Conservation (phyloP, 2,888 invertebrate genomes). For the Spilarctia lutea region DNA sequence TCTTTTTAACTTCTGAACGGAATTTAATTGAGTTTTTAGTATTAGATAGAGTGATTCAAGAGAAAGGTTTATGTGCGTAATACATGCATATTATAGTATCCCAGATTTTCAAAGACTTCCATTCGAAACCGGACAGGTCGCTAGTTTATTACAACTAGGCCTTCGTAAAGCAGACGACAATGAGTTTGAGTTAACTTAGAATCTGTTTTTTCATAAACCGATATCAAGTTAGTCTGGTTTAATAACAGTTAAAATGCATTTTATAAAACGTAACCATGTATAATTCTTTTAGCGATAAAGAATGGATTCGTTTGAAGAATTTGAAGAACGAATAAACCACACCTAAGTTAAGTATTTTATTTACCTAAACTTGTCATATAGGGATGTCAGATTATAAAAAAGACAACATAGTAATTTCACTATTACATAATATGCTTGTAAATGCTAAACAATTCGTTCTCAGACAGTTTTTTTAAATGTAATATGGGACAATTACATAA, state of each 20-base stretch:
- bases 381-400: neutral
- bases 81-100: too few relatives aligned
- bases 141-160: neutral
- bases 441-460: neutral
- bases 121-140: too few relatives aligned
- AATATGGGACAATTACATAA: constrained; percentile 34
- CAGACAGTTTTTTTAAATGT: neutral
- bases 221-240: constrained; percentile 2
- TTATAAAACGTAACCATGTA: neutral
- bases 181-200: neutral
- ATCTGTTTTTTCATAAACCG: neutral
- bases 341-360: neutral
- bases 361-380: neutral
- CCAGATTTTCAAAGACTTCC: too few relatives aligned
- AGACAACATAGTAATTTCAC: neutral
- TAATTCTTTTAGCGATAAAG: neutral
- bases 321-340: neutral
- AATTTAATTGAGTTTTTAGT: too few relatives aligned
- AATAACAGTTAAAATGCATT: neutral
- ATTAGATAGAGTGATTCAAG: too few relatives aligned
- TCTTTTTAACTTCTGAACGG: too few relatives aligned
- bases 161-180: neutral
- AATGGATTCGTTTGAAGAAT: too few relatives aligned
- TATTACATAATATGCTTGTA: neutral
- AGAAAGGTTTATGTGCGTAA: too few relatives aligned